Base-by-base conservation (phyloP, 2,888 invertebrate species). In the Orgyia antiqua region DNA sequence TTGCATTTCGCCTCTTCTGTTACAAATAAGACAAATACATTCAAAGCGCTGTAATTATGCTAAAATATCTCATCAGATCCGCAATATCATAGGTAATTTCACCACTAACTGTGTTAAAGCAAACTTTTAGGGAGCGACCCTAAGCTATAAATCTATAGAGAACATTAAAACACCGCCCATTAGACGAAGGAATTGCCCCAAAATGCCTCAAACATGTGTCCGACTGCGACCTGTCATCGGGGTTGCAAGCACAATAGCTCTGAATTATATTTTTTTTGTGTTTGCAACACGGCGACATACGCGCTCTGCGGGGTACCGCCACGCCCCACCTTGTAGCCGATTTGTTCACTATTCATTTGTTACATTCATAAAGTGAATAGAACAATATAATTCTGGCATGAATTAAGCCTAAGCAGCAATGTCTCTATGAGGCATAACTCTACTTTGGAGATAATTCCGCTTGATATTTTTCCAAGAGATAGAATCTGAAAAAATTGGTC, bases 131-230 rank as follows among this genome's bases (percentile, higher is more conserved):
- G 76, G 75, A 24, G 49, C 45, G 41, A 56, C 78, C 75, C 73
- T 51, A 57, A 39, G 49, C 62, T 61, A 83, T 84, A 83, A 84
- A 84, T 80, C 73, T 59, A 68, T 45, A 52, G 42, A 56, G 65
- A 69, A 74, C 80, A 79, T 83, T 82, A 83, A 76, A 82, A 82
- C 72, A 77, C 73, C 71, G 65, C 72, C 78, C 72, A 83, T 84
- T 83, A 82, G 60, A 60, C 65, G 61, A 64, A 77, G 79, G 73
- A 84, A 84, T 84, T 77, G 82, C 74, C 78, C 80, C 58, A 75
- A 79, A 83, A 80, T 80, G 82, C 78, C 73, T 74, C 66, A 72
- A 80, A 84, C 83, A 84, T 84, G 83, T 84, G 84, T 80, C 80
- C 73, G 70, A 76, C 69, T 51, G 79, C 71, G 83, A 84, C 78